phyloP scores from a whole-genome alignment of 2,797 vertebrate species.

The Premnoplex brunnescens region DNA sequence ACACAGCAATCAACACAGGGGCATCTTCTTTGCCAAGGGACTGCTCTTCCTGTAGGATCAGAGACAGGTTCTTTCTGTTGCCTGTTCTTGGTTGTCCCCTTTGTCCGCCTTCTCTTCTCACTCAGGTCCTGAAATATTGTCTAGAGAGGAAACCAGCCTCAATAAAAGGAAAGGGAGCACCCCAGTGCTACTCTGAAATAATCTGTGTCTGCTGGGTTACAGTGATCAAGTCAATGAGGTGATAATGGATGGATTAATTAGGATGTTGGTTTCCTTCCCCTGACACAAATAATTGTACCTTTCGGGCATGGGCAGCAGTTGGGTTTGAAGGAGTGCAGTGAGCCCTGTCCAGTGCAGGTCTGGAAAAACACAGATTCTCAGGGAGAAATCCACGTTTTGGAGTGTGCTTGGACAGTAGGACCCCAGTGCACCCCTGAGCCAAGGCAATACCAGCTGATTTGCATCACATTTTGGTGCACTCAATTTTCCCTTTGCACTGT shows the following conservation, averaged over 20 bases:
- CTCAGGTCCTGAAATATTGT: not conserved
- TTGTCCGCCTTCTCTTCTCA: not conserved
- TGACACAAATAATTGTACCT: not conserved
- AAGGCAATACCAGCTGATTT: not conserved
- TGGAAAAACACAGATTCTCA: not conserved
- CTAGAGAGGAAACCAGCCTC: not conserved
- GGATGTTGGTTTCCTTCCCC: not conserved
- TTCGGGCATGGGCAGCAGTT: not conserved
- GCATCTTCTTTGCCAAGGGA: not conserved
- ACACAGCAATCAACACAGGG: not conserved
- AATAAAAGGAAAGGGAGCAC: not conserved
- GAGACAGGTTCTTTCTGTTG: not conserved
- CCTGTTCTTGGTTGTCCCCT: not conserved
- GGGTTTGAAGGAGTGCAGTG: not conserved
- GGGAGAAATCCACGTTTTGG: not conserved
- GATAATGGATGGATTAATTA: not conserved
- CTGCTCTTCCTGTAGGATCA: not conserved
- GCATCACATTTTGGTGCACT: not conserved
- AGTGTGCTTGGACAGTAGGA: rapidly evolving
- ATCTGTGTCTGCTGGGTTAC: not conserved
- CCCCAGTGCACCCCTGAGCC: not conserved
- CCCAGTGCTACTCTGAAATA: not conserved
- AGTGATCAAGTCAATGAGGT: not conserved
- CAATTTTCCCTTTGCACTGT: not conserved
- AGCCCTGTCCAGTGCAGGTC: not conserved